Evolutionary conservation across 1,140 invertebrate genomes (phyloP).

Genomic region (Lutraria rhynchaena): DNA sequence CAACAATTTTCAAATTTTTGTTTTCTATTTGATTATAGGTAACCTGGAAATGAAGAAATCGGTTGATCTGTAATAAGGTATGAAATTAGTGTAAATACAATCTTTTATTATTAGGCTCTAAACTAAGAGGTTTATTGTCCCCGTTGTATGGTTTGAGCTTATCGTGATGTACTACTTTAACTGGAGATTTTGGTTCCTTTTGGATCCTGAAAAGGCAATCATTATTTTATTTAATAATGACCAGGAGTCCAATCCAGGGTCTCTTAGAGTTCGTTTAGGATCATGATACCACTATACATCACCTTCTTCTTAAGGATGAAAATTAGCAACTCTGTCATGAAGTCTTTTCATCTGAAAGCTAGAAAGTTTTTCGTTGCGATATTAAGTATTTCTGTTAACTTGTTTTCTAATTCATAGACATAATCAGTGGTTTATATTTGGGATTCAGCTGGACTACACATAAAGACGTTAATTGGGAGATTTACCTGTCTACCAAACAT

Average conservation of each 20-base stretch:
- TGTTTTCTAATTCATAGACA: slow-evolving; percentile 23
- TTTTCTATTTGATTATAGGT: neutral
- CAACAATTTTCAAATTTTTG: neutral
- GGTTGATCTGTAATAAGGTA: neutral
- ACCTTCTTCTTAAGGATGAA: no score
- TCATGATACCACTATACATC: no score
- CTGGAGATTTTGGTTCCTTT: neutral
- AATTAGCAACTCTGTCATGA: slow-evolving; percentile 42
- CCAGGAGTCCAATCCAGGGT: no score
- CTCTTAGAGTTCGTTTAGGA: no score
- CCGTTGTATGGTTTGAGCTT: neutral
- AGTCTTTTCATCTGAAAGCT: neutral
- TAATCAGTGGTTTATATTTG: slow-evolving; percentile 7
- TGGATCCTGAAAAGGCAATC: slow-evolving; percentile 9
- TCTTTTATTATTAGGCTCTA: neutral
- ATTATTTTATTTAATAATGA: slow-evolving; percentile 13
- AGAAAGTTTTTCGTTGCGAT: slow-evolving; percentile 4
- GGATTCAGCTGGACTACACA: slow-evolving; percentile 22
- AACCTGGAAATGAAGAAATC: neutral
- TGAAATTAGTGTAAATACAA: neutral
- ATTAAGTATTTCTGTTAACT: slow-evolving; percentile 6
- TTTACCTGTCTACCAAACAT: slow-evolving; percentile 43
- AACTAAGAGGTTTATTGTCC: neutral
- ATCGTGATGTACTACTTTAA: slow-evolving; percentile 8
- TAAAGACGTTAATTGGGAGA: neutral